A percentile compares a stretch with the other conserved stretches of the same genome.
These are phyloP conservation scores for Excalfactoria chinensis DNA, from an alignment of 2,113 vertebrate species.

Conservation along the genomic window DNA sequence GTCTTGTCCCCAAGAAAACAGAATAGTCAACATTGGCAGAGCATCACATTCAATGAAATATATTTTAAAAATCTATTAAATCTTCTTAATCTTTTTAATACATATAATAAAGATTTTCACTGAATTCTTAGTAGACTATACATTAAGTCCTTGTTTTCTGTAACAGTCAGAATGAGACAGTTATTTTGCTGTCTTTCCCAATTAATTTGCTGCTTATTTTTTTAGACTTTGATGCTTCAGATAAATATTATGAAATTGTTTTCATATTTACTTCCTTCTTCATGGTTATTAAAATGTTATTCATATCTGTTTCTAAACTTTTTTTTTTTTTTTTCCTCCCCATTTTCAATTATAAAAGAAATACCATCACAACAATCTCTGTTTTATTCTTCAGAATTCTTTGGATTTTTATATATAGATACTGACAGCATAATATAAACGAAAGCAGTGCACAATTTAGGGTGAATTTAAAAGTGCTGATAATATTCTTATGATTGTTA, in stretches of 20 bases:
- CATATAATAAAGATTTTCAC: neutral
- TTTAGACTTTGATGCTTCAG: neutral
- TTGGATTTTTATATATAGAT: too few relatives aligned
- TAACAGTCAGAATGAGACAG: neutral
- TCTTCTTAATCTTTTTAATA: neutral
- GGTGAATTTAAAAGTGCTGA: neutral
- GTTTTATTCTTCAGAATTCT: neutral
- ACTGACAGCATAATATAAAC: neutral
- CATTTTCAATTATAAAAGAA: neutral
- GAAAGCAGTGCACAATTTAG: neutral
- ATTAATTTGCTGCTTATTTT: neutral
- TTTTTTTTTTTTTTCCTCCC: neutral
- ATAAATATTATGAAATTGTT: neutral
- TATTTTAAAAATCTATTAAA: neutral
- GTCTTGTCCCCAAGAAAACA: neutral
- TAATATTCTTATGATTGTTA: neutral
- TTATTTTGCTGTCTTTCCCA: neutral
- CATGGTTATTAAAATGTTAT: neutral
- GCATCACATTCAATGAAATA: neutral
- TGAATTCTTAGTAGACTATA: neutral
- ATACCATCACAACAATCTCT: neutral
- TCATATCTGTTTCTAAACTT: neutral
- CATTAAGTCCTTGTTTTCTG: neutral
- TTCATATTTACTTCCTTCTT: neutral
- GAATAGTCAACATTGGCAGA: neutral